Conservation (phyloP, 2,797 vertebrate species). For the Aphelocoma californica region DNA sequence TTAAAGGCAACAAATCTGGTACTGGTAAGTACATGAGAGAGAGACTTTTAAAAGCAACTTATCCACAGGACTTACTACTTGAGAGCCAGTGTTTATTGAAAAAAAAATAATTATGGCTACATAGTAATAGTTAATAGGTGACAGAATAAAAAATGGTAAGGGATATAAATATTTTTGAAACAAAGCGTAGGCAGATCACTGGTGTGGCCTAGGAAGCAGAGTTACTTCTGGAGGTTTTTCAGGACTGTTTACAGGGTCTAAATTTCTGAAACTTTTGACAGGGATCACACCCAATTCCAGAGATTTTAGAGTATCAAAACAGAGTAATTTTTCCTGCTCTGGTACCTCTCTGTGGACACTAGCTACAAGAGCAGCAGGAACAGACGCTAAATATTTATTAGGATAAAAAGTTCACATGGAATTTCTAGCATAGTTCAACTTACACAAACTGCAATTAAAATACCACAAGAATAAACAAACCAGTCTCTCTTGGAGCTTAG, state of each 20-base stretch:
- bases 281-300: not conserved
- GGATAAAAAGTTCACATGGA: slow-evolving; percentile 44
- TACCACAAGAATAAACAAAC: slow-evolving; percentile 60
- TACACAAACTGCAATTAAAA: slow-evolving; percentile 61
- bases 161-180: not conserved
- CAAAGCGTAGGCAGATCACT: not conserved
- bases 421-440: slow-evolving; percentile 52
- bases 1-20: slow-evolving; percentile 8
- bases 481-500: not conserved
- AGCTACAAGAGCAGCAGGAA: slow-evolving; percentile 1
- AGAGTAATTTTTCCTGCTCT: not conserved
- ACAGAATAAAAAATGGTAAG: not conserved
- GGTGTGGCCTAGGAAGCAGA: not conserved
- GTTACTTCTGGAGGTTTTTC: not conserved
- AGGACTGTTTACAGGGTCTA: not conserved
- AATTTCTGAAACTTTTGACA: slow-evolving; percentile 21
- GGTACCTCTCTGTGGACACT: not conserved
- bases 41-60: not conserved
- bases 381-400: slow-evolving; percentile 51
- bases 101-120: not conserved
- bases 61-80: not conserved
- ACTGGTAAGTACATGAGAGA: not conserved
- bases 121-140: not conserved
- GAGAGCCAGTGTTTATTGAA: not conserved
- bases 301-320: not conserved